Evolutionary conservation across 2,797 vertebrate genomes (phyloP).

Genomic region (Natrix natrix): DNA sequence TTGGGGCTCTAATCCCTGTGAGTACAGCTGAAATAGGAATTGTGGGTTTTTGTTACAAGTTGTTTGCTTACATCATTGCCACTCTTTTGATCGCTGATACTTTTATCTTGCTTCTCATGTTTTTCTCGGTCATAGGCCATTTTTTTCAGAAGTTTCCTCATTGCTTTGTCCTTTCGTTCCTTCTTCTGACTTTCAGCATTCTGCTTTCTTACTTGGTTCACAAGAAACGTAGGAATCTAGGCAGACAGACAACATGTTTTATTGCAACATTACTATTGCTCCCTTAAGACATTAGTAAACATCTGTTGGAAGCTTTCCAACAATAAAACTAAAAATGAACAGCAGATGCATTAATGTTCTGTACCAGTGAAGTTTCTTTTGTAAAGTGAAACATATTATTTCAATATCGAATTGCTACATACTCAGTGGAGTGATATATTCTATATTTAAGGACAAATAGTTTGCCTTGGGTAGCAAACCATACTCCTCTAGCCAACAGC

Average conservation of each 20-base stretch:
- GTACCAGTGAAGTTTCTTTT: background rate
- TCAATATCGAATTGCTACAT: background rate
- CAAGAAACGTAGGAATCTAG: conserved; percentile 95
- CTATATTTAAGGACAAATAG: background rate
- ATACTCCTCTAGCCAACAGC: background rate
- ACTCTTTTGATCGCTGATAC: conserved; percentile 75
- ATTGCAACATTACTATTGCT: background rate
- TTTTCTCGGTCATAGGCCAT: conserved; percentile 87
- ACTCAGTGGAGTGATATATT: too few relatives aligned
- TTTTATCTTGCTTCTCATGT: conserved; percentile 84
- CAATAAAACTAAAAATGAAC: background rate
- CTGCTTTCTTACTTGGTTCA: conserved; percentile 91
- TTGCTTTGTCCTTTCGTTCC: conserved; percentile 80
- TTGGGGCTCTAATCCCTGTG: background rate
- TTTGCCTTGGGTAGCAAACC: background rate
- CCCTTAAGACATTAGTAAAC: background rate
- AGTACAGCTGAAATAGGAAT: background rate
- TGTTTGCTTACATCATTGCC: conserved; percentile 78
- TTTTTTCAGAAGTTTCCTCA: conserved; percentile 93
- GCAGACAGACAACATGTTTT: conserved; percentile 7
- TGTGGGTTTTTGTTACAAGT: background rate
- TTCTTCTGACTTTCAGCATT: conserved; percentile 87
- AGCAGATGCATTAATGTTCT: conserved; percentile 8
- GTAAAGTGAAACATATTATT: background rate
- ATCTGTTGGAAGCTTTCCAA: background rate